Evolutionary conservation across 1,140 invertebrate species (phyloP).

Genomic region (Penaeus indicus): DNA sequence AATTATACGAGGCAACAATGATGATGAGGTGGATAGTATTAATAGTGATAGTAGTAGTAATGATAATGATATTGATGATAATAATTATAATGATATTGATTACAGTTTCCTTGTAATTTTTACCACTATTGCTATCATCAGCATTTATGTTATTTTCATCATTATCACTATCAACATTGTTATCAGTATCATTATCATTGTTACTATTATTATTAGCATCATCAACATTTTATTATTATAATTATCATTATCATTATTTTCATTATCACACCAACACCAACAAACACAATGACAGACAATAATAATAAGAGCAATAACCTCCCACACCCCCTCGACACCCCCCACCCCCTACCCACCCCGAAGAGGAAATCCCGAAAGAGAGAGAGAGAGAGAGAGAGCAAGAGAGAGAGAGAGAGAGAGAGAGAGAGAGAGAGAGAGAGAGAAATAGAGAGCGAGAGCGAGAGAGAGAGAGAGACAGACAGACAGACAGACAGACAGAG

Average conservation of each 20-base stretch:
- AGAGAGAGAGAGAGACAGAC: background rate
- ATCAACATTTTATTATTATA: too few relatives aligned
- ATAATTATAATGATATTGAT: too few relatives aligned
- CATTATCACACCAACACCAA: too few relatives aligned
- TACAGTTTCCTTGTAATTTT: too few relatives aligned
- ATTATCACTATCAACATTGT: background rate
- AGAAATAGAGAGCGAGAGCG: background rate
- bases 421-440: background rate
- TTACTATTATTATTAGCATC: background rate
- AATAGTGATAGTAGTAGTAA: too few relatives aligned
- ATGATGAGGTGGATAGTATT: too few relatives aligned
- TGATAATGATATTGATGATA: too few relatives aligned
- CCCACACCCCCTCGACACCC: too few relatives aligned
- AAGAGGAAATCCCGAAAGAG: background rate
- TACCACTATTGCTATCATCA: background rate
- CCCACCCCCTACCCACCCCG: background rate
- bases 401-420: background rate
- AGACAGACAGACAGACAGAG: background rate
- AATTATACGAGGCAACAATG: too few relatives aligned
- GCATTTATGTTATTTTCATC: background rate
- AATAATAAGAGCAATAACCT: too few relatives aligned
- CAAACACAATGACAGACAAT: too few relatives aligned
- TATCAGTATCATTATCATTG: background rate
- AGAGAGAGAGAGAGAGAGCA: background rate
- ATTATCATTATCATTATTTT: too few relatives aligned